Conservation (phyloP, 2,888 invertebrate genomes). For the Cyclophora punctaria region DNA sequence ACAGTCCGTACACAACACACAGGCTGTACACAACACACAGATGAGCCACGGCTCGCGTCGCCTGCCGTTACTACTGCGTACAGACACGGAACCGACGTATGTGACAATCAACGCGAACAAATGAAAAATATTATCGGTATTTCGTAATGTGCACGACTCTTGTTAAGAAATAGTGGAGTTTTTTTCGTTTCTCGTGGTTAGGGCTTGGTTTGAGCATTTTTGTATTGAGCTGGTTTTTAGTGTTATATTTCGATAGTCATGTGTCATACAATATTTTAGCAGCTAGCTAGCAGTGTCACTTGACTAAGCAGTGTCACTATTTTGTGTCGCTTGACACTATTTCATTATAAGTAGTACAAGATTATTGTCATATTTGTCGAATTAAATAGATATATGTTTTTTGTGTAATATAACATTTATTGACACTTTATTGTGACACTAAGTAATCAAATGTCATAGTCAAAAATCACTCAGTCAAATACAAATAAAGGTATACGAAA, state of each 20-base stretch:
- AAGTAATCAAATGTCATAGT: no score
- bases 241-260: no score
- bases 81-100: constrained; percentile 44
- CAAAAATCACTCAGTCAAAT: no score
- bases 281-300: no score
- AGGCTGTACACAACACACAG: not conserved
- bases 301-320: no score
- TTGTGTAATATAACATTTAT: no score
- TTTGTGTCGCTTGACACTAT: no score
- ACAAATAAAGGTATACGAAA: no score
- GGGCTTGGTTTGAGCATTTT: not conserved
- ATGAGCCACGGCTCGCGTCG: constrained; percentile 5
- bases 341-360: no score
- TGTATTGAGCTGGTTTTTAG: not conserved
- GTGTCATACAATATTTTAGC: not conserved
- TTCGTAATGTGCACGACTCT: constrained; percentile 66
- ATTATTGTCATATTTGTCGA: no score
- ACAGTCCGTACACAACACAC: constrained; percentile 20
- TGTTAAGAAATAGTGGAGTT: constrained; percentile 28
- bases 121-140: constrained; percentile 66
- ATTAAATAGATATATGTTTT: no score
- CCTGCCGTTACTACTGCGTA: constrained; percentile 29
- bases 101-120: constrained; percentile 58
- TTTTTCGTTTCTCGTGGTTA: constrained; percentile 5
- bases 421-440: no score